Conservation (phyloP, 2,888 invertebrate species). For the Melanargia galathea region DNA sequence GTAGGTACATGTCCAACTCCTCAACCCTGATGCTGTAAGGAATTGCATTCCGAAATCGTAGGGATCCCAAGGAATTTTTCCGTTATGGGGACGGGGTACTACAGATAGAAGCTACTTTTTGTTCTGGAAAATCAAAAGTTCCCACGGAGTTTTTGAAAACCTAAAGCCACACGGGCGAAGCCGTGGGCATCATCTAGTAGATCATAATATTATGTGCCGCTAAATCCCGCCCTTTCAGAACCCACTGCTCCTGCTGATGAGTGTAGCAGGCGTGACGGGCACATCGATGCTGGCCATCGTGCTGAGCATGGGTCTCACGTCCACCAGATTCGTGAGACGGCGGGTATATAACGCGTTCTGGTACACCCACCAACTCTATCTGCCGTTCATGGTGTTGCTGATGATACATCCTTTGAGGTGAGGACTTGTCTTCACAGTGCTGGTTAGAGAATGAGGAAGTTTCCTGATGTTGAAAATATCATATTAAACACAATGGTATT, state of each 20-base stretch:
- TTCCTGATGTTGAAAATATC: neutral
- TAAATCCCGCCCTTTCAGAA: conserved; percentile 65
- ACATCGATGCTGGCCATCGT: conserved; percentile 71
- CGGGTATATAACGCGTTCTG: conserved; percentile 78
- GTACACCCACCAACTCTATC: conserved; percentile 78
- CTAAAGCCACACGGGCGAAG: too few species aligned
- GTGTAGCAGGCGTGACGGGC: conserved; percentile 74
- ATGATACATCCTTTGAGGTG: conserved; percentile 81
- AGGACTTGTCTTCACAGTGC: conserved; percentile 35
- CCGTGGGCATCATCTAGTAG: too few species aligned
- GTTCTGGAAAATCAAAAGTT: too few species aligned
- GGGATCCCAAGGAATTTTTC: too few species aligned
- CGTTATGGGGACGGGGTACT: too few species aligned
- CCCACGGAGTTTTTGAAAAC: too few species aligned
- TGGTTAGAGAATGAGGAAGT: neutral
- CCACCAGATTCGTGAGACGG: conserved; percentile 67
- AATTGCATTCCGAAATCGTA: too few species aligned
- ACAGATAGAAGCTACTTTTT: too few species aligned
- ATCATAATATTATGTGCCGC: too few species aligned
- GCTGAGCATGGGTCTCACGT: conserved; percentile 71
- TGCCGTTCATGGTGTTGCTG: conserved; percentile 73
- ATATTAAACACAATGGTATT: too few species aligned
- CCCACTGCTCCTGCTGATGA: conserved; percentile 62
- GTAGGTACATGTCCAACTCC: too few species aligned
- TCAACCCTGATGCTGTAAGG: too few species aligned